Evolutionary conservation across 1,140 invertebrate species (phyloP).

Genomic region (Diploscapter pachys): DNA sequence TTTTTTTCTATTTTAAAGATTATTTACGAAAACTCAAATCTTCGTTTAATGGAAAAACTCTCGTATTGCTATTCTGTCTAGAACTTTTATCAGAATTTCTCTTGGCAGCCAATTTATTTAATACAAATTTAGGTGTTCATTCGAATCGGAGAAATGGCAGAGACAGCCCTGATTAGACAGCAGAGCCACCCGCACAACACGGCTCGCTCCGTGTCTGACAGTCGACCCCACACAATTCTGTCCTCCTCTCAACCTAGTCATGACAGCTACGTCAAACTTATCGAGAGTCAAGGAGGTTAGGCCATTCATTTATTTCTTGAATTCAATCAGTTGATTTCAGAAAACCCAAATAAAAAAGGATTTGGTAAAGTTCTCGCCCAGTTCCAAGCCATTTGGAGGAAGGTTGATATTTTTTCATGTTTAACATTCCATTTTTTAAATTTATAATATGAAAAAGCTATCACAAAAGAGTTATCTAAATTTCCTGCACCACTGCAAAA

Average conservation of each 20-base stretch:
- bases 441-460: too few relatives aligned
- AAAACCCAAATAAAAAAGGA: constrained; percentile 10
- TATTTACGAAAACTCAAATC: not conserved
- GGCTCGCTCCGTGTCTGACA: too few relatives aligned
- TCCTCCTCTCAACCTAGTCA: not conserved
- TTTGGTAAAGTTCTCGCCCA: constrained; percentile 6
- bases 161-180: not conserved
- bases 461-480: too few relatives aligned
- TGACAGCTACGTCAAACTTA: constrained; percentile 9
- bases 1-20: not conserved
- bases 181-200: too few relatives aligned
- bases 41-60: not conserved
- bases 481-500: too few relatives aligned
- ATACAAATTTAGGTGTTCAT: constrained; percentile 20
- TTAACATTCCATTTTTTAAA: too few relatives aligned
- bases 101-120: too few relatives aligned
- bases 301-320: not conserved
- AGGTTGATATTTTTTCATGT: not conserved
- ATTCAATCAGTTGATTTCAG: not conserved
- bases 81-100: too few relatives aligned
- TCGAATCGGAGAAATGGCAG: constrained; percentile 19
- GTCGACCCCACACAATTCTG: not conserved
- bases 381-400: constrained; percentile 15
- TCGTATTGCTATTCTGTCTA: too few relatives aligned
- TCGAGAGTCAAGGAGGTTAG: constrained; percentile 20